Evolutionary conservation across 2,113 vertebrate genomes (phyloP).

Genomic region (Oceanodroma tethys): DNA sequence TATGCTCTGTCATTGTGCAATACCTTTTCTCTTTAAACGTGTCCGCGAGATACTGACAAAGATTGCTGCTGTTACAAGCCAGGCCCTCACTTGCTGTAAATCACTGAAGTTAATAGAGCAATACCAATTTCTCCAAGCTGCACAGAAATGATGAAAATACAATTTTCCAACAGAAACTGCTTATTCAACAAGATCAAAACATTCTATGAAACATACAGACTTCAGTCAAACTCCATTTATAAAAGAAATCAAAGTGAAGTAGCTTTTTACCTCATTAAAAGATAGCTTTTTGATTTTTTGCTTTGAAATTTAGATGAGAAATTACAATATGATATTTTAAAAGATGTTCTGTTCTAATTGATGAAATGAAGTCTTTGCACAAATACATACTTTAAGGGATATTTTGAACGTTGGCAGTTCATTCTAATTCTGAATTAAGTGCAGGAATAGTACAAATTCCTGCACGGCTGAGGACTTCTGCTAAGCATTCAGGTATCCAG

Average conservation of each 20-base stretch:
- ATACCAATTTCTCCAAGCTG: slow-evolving; percentile 17
- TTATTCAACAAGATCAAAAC: slow-evolving; percentile 48
- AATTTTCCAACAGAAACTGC: slow-evolving; percentile 33
- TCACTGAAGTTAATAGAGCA: slow-evolving; percentile 24
- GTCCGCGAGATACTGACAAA: neutral
- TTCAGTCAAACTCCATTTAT: slow-evolving; percentile 31
- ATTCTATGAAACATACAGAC: neutral
- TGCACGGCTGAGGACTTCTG: neutral
- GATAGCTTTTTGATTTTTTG: neutral
- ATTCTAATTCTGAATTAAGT: neutral
- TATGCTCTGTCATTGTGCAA: neutral
- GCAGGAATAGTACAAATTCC: neutral
- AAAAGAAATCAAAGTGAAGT: slow-evolving; percentile 20
- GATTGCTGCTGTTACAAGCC: slow-evolving; percentile 11
- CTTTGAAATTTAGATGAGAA: slow-evolving; percentile 38
- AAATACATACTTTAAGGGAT: neutral
- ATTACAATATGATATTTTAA: neutral
- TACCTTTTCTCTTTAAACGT: neutral
- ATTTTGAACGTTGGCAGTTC: neutral
- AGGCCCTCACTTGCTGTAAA: slow-evolving; percentile 7
- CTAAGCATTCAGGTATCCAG: neutral
- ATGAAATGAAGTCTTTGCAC: neutral
- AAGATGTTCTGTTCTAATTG: neutral
- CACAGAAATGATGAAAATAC: slow-evolving; percentile 32
- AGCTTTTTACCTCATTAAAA: slow-evolving; percentile 32